Conservation (phyloP, 1,140 invertebrate species). For the Laupala kohalensis region DNA sequence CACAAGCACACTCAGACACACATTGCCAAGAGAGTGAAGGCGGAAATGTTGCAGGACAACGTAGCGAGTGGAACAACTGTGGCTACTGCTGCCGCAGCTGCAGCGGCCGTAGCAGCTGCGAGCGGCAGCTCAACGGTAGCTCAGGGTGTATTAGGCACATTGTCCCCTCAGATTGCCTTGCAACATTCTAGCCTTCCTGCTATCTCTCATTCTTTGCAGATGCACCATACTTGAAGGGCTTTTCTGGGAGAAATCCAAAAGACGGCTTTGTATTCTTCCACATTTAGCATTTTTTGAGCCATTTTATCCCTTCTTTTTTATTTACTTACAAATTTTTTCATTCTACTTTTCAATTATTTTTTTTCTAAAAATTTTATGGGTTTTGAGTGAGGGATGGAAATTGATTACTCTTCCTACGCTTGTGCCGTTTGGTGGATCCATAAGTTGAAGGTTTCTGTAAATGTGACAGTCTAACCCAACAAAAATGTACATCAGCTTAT, state of each 20-base stretch:
- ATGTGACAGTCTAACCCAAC: no score
- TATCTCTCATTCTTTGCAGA: neutral
- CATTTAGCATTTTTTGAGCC: no score
- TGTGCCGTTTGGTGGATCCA: no score
- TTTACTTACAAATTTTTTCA: no score
- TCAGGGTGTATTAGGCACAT: neutral
- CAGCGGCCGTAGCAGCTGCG: neutral
- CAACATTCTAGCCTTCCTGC: neutral
- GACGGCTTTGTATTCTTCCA: no score
- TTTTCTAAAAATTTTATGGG: no score
- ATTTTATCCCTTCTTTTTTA: no score
- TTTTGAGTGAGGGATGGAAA: no score
- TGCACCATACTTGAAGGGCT: neutral
- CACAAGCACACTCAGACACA: slow-evolving; percentile 24
- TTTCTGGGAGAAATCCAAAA: neutral
- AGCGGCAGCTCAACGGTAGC: neutral
- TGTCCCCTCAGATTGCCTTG: neutral
- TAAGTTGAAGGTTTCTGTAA: no score
- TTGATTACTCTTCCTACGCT: no score
- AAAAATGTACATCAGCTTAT: no score
- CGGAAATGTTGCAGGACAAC: slow-evolving; percentile 3
- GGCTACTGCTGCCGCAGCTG: neutral
- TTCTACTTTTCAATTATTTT: no score
- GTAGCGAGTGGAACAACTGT: neutral
- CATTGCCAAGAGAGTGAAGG: slow-evolving; percentile 18